These are phyloP conservation scores for Psephotus haematonotus DNA, from an alignment of 2,113 vertebrate species.

Conservation along the genomic window DNA sequence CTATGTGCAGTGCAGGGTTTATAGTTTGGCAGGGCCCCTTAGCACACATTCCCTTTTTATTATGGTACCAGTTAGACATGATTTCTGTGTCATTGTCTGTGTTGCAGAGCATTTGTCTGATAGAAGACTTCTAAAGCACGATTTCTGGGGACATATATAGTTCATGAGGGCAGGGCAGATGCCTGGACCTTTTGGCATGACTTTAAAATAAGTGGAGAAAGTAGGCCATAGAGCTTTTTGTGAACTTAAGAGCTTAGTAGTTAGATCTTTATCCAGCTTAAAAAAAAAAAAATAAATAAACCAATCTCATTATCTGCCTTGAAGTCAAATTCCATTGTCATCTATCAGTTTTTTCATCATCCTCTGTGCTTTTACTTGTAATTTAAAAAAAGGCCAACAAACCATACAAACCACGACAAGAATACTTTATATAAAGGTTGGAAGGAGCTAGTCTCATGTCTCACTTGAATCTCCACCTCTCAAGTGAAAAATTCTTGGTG, in stretches of 20 bases:
- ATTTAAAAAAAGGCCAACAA: not conserved
- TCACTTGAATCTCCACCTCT: not conserved
- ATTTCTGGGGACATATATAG: not conserved
- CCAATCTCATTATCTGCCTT: not conserved
- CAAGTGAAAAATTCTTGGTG: not conserved
- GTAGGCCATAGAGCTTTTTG: not conserved
- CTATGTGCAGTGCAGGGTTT: not conserved
- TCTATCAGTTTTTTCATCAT: not conserved
- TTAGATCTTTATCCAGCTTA: not conserved
- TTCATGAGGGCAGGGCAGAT: not conserved
- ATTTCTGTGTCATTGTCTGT: not conserved
- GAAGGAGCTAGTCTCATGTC: not conserved
- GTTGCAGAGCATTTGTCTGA: not conserved
- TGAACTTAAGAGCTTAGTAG: not conserved
- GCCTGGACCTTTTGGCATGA: not conserved
- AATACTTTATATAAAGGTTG: fast-evolving
- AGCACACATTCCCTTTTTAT: not conserved
- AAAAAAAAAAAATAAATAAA: not conserved
- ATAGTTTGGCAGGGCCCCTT: not conserved
- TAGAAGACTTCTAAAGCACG: not conserved
- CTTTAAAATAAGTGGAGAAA: not conserved
- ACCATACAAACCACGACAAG: fast-evolving
- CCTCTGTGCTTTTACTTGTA: not conserved
- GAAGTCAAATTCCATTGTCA: not conserved
- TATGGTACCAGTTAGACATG: not conserved